Conservation (phyloP, 2,797 vertebrate genomes). For the Capromys pilorides region DNA sequence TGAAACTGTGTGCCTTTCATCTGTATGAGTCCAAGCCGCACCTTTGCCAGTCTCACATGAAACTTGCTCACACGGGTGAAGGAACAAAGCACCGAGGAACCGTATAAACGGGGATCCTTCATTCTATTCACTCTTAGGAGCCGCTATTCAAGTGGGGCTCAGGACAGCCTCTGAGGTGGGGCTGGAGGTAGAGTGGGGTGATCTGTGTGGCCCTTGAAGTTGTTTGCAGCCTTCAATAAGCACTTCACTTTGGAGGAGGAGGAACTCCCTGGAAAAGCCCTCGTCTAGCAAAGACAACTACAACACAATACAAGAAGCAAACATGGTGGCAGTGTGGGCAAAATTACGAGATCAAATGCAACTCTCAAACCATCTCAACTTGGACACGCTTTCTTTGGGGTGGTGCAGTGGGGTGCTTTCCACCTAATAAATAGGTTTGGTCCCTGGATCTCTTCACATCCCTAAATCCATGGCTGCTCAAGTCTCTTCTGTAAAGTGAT, state of each 20-base stretch:
- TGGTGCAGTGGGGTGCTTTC: neutral
- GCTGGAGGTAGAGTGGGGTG: neutral
- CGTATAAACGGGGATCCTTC: neutral
- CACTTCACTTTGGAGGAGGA: slow-evolving; percentile 1
- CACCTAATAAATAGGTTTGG: neutral
- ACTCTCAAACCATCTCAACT: neutral
- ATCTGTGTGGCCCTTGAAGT: neutral
- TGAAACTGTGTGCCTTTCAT: neutral
- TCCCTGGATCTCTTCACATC: neutral
- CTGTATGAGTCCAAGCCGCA: neutral
- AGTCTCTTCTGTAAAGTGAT: neutral
- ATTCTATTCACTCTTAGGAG: neutral
- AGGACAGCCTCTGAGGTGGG: neutral
- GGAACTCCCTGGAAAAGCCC: neutral
- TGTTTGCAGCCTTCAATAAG: slow-evolving; percentile 2
- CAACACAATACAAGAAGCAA: neutral
- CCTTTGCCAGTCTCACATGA: slow-evolving; percentile 17
- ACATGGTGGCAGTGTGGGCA: neutral
- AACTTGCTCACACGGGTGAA: neutral
- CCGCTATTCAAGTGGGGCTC: neutral
- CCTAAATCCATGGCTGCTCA: neutral
- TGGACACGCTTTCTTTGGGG: neutral
- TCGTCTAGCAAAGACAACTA: neutral
- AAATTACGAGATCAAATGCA: slow-evolving; percentile 25
- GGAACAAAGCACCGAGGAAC: neutral